Evolutionary conservation across 2,888 invertebrate genomes (phyloP), one percentile per base, ranked within the genome.

Genomic region (Drosophila phalerata): DNA sequence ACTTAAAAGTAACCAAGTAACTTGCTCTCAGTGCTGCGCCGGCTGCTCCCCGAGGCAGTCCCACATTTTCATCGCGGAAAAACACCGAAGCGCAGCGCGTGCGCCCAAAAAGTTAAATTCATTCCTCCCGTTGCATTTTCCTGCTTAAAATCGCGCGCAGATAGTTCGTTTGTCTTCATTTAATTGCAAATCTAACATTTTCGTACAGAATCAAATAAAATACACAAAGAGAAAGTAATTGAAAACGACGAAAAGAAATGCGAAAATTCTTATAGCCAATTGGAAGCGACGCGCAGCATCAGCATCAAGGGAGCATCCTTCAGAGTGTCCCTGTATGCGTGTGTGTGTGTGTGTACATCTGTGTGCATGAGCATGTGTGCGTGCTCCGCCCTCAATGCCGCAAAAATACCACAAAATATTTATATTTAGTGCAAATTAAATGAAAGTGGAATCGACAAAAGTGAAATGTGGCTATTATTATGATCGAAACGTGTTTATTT

Each of bases 221-320:
- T n/a, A 15, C 28, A 30, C 19, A 30, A 9, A 28, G 6, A n/a
- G 11, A 32, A 56, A 15, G 25, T 40, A 13, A 32, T 40, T 6
- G 22, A 17, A 49, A 38, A 22, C 40, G 30, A n/a, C 10, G 32
- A 22, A 42, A 55, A 45, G 22, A 51, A 56, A 67, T 65, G 73
- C 67, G 57, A 70, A 69, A 73, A 65, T 66, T 51, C 52, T 22
- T 47, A 48, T 10, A 62, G 69, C 30, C 28, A 28, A 28, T 28
- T 28, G 4, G 28, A 28, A 28, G 28, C 8, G 19, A 60, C 76
- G 79, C 79, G 70, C 79, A 79, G 79, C 79, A 73, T 61, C 76
- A 56, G 57, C 73, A 60, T 53, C 62, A 49, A 45, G 58, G 52
- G 57, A 84, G 84, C 89, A 84, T 84, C 84, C 89, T 87, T 81